Evolutionary conservation across 1,140 invertebrate genomes (phyloP).

Genomic region (Dufourea novaeangliae): DNA sequence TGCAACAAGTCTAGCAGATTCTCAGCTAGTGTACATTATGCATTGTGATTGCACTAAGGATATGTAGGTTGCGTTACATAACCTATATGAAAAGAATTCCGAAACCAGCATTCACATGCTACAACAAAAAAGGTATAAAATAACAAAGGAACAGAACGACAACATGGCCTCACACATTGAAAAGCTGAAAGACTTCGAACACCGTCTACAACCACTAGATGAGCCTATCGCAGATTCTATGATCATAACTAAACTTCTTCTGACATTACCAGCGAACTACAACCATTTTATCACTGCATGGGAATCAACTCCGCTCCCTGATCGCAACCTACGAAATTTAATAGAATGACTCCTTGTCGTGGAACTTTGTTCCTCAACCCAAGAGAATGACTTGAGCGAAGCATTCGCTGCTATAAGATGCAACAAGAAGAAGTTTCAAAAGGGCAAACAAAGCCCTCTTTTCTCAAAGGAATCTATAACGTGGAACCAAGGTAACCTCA

Average conservation of each 20-base stretch:
- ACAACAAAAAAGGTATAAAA: constrained; percentile 69
- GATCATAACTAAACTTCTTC: constrained; percentile 70
- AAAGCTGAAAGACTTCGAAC: constrained; percentile 61
- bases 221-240: constrained; percentile 61
- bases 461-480: background rate
- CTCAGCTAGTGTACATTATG: constrained; percentile 58
- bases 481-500: constrained; percentile 6
- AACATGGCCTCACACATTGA: constrained; percentile 53
- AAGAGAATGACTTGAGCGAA: constrained; percentile 29
- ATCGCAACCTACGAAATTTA: background rate
- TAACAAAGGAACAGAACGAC: constrained; percentile 51
- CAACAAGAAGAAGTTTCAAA: background rate
- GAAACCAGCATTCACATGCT: constrained; percentile 71
- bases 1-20: constrained; percentile 55
- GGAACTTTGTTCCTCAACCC: constrained; percentile 14
- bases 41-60: constrained; percentile 68
- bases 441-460: background rate
- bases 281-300: constrained; percentile 30
- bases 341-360: constrained; percentile 28
- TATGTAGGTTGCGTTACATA: constrained; percentile 73
- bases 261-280: constrained; percentile 63
- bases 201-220: constrained; percentile 55
- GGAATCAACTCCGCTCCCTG: background rate
- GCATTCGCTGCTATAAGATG: constrained; percentile 20
- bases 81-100: constrained; percentile 74